Base-by-base conservation (phyloP, 2,113 vertebrate species). In the Porphyrio hochstetteri region DNA sequence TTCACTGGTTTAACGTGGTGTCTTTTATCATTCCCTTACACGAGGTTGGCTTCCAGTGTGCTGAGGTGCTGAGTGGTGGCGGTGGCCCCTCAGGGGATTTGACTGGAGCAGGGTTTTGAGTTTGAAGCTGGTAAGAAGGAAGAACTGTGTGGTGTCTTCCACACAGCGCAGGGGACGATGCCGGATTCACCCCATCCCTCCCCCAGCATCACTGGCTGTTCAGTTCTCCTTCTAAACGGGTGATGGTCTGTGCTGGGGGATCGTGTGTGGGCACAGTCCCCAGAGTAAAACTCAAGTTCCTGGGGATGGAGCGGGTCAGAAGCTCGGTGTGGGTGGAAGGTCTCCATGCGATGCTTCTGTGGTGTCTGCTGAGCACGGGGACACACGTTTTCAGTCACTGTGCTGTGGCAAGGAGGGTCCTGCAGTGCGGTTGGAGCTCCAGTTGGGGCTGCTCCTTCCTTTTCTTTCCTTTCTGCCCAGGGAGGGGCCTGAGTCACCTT, bases 361-460 rank as follows among this genome's bases (percentile, higher is more conserved):
- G 16, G 16, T 44, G 42, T 44, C 42, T 42, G 31, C 35, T 9
- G 56, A 13, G 31, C 56, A 6, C 0, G 1, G 27, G 27, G 35
- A 3, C 19, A 25, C 5, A 15, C 3, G 6, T 17, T n/a, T 16
- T 13, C 27, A 6, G 5, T 5, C 29, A 2, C 0, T 5, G 36
- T 52, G 64, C 16, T 3, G 5, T 23, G 50, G 4, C 1, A 12
- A 16, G 27, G 75, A 25, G 21, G 53, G n/a, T 84, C 86, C 77
- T 82, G 83, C 82, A 71, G 0, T 7, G 13, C 33, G 8, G 0
- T 8, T 13, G 2, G n/a, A 74, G 40, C 57, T 86, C 36, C 1
- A 0, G 20, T 65, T 69, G 19, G 31, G 55, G 64, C 36, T 31
- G 13, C 16, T 13, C 2, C 0, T 23, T 79, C 40, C 35, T 48